Evolutionary conservation across 2,888 invertebrate genomes (phyloP), one percentile per base, ranked within the genome.

Genomic region (Ligdia adustata): DNA sequence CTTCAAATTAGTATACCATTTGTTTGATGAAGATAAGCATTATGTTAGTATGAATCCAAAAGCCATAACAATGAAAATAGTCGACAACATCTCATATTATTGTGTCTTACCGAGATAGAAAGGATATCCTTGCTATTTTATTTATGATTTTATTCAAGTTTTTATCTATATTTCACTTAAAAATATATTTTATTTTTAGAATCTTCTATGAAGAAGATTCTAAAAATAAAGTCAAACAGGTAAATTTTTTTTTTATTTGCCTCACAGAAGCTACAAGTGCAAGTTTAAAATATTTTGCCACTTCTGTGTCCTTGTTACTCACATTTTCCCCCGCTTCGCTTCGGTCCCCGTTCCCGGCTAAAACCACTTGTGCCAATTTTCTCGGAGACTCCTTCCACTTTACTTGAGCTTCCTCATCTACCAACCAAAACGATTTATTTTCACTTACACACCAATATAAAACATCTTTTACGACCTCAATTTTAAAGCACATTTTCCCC

Each of bases 311-410:
- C 14, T 26, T 4, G 20, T 42, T 26, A 62, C 34, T 56, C 73
- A 31, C 31, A 47, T 41, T 47, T 76, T 64, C 60, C 55, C 60
- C 67, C 76, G 74, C 73, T 73, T 63, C 74, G 56, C 69, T 71
- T 60, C 70, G 60, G 69, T 58, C 74, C 70, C 77, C 79, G 73
- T 69, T 72, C 80, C 75, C 77, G 66, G 75, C 87, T 90, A 85
- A 86, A 88, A 90, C 88, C 88, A 89, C 90, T 91, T 90, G 89
- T 90, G 87, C 91, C 90, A 88, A 91, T 90, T 89, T 88, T 89
- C 85, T 85, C 78, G 76, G 82, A 73, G 84, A 83, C 86, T 87
- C 79, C 82, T 84, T 84, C 86, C 83, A 87, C 83, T 89, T 86
- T 86, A 84, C 83, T 86, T 79, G 81, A 83, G 82, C 84, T 83